A percentile compares a stretch with the other conserved stretches of the same genome.
These are phyloP conservation scores for Exephanes ischioxanthus DNA, from an alignment of 2,888 invertebrate genomes.

Conservation along the genomic window DNA sequence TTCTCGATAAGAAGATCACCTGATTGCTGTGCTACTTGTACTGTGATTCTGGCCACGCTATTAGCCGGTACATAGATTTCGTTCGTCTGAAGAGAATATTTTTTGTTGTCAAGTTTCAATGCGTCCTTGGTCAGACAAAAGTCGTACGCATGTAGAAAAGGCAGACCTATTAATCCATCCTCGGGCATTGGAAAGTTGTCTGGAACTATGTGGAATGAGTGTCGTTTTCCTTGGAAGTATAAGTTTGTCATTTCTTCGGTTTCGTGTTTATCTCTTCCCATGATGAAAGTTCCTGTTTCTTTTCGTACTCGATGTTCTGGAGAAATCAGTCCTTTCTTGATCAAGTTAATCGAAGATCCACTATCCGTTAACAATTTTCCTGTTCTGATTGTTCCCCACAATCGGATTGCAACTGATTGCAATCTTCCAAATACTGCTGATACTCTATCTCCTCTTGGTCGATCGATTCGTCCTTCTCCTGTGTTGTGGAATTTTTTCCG, in stretches of 20 bases:
- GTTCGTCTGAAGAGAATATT: constrained; percentile 30
- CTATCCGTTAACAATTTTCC: constrained; percentile 48
- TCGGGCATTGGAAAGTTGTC: constrained; percentile 50
- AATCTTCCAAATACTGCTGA: neutral
- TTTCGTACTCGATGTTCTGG: constrained; percentile 26
- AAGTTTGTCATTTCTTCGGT: constrained; percentile 32
- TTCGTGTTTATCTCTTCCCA: constrained; percentile 37
- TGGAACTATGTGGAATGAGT: constrained; percentile 40
- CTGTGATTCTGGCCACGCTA: neutral
- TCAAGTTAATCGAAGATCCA: constrained; percentile 50
- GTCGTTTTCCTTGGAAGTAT: constrained; percentile 21
- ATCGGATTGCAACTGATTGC: neutral
- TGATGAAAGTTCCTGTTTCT: constrained; percentile 4
- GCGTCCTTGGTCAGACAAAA: constrained; percentile 30
- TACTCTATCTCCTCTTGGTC: neutral
- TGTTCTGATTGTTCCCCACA: neutral
- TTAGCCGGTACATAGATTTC: neutral
- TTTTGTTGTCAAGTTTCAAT: constrained; percentile 15
- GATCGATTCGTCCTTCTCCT: neutral
- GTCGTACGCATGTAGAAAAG: constrained; percentile 28
- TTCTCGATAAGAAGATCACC: no score
- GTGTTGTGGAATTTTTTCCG: no score
- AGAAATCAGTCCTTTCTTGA: constrained; percentile 31
- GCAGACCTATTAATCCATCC: constrained; percentile 46
- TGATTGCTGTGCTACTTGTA: neutral